Percentiles rank a stretch among this genome's conserved stretches.
Evolutionary conservation across 2,797 vertebrate genomes (phyloP).

Genomic region (Leptoclinus maculatus): DNA sequence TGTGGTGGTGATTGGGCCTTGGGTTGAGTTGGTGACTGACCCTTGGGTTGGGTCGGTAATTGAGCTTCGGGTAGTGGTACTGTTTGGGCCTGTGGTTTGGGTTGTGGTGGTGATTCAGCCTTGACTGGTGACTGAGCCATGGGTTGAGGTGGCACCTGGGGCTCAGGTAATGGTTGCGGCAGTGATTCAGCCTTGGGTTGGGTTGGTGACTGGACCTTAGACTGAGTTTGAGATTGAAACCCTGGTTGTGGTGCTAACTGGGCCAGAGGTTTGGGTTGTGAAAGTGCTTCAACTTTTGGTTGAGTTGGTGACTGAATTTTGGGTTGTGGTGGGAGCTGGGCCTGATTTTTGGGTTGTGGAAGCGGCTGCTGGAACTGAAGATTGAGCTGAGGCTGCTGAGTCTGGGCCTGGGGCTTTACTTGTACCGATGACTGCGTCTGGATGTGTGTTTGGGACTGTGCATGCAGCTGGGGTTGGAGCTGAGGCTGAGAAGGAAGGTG

Average conservation of each 20-base stretch:
- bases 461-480: slow-evolving; percentile 26
- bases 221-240: slow-evolving; percentile 3
- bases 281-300: slow-evolving; percentile 12
- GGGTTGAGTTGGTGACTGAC: background rate
- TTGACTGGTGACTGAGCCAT: slow-evolving; percentile 20
- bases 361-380: slow-evolving; percentile 40
- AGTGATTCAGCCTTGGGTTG: background rate
- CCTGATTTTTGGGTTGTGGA: slow-evolving; percentile 28
- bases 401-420: slow-evolving; percentile 14
- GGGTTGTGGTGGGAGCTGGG: background rate
- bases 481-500: slow-evolving; percentile 33
- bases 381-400: slow-evolving; percentile 32
- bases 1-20: slow-evolving; percentile 3
- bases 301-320: slow-evolving; percentile 27
- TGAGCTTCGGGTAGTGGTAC: background rate
- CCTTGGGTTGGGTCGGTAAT: slow-evolving; percentile 5
- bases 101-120: slow-evolving; percentile 1
- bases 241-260: slow-evolving; percentile 11
- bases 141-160: slow-evolving; percentile 1
- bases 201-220: background rate
- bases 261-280: slow-evolving; percentile 28
- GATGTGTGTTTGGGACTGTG: slow-evolving; percentile 32
- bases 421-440: slow-evolving; percentile 28
- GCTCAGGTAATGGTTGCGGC: background rate
- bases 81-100: background rate